Evolutionary conservation across 2,797 vertebrate species (phyloP).

Genomic region (Taeniopygia guttata): DNA sequence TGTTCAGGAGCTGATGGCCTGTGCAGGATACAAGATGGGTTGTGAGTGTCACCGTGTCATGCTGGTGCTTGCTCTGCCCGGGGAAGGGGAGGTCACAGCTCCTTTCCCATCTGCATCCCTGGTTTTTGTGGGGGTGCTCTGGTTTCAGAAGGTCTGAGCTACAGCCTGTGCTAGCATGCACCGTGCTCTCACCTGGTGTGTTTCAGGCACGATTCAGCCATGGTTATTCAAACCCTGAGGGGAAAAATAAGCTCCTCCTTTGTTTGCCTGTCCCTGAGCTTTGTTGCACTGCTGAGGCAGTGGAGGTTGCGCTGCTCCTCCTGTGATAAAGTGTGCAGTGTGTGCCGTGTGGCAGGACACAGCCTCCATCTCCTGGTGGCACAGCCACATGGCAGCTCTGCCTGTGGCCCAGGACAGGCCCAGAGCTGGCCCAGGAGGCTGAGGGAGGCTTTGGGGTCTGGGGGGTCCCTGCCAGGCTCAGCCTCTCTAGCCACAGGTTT

Average conservation of each 20-base stretch:
- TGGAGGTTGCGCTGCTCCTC: rapidly evolving
- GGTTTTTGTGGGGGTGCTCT: background rate
- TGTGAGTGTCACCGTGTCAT: rapidly evolving
- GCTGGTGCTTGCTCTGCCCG: rapidly evolving
- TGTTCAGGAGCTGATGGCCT: background rate
- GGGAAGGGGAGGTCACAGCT: background rate
- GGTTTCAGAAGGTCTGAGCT: background rate
- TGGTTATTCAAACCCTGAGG: background rate
- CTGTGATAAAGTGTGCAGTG: rapidly evolving
- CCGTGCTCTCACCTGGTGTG: rapidly evolving
- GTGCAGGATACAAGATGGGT: rapidly evolving
- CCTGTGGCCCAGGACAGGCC: background rate
- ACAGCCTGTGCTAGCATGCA: background rate
- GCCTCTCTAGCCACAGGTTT: rapidly evolving
- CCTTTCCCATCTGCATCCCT: background rate
- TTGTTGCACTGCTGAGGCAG: background rate
- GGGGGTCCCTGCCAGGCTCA: background rate
- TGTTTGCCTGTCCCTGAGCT: background rate
- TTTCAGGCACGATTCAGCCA: background rate
- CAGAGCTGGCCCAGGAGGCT: background rate
- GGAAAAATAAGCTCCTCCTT: background rate
- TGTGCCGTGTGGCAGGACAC: background rate
- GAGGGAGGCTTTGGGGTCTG: rapidly evolving
- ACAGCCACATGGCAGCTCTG: background rate
- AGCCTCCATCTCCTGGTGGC: slow-evolving; percentile 54